Base-by-base conservation (phyloP, 1,140 invertebrate genomes). In the Zelostemma sp. region DNA sequence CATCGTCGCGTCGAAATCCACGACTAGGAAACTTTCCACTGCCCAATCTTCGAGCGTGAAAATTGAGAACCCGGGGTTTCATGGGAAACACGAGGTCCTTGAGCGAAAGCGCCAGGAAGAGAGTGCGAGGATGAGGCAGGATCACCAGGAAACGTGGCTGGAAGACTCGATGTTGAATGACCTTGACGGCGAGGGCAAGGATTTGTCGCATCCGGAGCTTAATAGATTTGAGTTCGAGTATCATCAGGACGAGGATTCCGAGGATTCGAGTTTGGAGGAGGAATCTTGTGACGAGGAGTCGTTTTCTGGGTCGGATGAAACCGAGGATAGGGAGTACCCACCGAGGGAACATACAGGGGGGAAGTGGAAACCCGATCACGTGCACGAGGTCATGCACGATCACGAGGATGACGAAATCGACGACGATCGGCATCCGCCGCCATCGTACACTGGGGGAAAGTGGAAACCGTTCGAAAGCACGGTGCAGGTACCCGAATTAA, bases 331-430 rank as follows among this genome's bases (percentile, higher is more conserved):
- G 1, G 74, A 81, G 38, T 78, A 79, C 62, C 86, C 86, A 8
- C 85, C 85, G 8, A 74, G 71, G 1, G 80, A 77, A 41, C 85
- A 89, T 54, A 89, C 86, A 12, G 89, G 87, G 6, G 89, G 87
- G 0, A 91, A 92, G 73, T 92, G 91, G 91, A 90, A 90, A 74
- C 90, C 91, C n/a, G 76, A 73, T 51, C 61, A 82, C 6, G 55
- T 78, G 4, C 76, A 81, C 19, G 69, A 72, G 25, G 79, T 80
- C 38, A 49, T 60, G 17, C 75, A 80, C 17, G 71, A 80, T 31
- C 73, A 82, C 21, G 78, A 84, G 5, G 64, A 72, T 33, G 68
- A 72, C 6, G 67, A 65, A 28, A 63, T 68, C 16, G 75, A 73
- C 14, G 80, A 68, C 61, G 85, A 77, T 43, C 83, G 74, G n/a